Percentiles rank a stretch among this genome's conserved stretches.
Conservation (phyloP, 2,113 vertebrate genomes). For the Varanus komodoensis region DNA sequence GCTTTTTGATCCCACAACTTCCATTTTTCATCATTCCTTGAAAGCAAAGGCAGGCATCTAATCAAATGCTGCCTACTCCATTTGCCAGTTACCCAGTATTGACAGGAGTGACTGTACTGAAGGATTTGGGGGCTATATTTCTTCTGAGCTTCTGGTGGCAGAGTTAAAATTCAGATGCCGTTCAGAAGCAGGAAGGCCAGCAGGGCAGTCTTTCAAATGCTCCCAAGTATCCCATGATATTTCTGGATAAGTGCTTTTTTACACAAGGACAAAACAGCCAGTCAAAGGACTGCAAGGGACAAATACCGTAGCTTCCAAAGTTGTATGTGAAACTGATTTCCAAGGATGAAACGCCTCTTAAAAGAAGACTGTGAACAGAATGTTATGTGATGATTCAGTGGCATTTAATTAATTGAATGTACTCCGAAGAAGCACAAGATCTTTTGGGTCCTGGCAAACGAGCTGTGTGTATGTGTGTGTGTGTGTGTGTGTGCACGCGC, state of each 20-base stretch:
- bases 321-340: slow-evolving; percentile 8
- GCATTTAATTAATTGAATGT: slow-evolving; percentile 35
- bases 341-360: neutral
- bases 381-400: neutral
- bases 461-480: too few relatives aligned
- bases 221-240: neutral
- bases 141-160: neutral
- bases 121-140: slow-evolving; percentile 16
- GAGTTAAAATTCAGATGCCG: neutral
- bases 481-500: too few relatives aligned
- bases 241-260: slow-evolving; percentile 1
- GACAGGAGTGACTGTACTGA: neutral
- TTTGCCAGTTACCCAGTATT: neutral
- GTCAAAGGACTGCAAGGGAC: fast-evolving
- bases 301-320: neutral
- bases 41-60: neutral
- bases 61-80: neutral
- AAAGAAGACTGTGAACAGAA: slow-evolving; percentile 9
- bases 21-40: slow-evolving; percentile 1
- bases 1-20: neutral
- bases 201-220: neutral
- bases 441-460: slow-evolving; percentile 29
- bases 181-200: neutral
- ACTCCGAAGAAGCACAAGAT: slow-evolving; percentile 26
- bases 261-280: slow-evolving; percentile 2